A percentile compares a stretch with the other conserved stretches of the same genome.
Conservation (phyloP, 2,113 vertebrate species). For the Protomyctophum bolini region DNA sequence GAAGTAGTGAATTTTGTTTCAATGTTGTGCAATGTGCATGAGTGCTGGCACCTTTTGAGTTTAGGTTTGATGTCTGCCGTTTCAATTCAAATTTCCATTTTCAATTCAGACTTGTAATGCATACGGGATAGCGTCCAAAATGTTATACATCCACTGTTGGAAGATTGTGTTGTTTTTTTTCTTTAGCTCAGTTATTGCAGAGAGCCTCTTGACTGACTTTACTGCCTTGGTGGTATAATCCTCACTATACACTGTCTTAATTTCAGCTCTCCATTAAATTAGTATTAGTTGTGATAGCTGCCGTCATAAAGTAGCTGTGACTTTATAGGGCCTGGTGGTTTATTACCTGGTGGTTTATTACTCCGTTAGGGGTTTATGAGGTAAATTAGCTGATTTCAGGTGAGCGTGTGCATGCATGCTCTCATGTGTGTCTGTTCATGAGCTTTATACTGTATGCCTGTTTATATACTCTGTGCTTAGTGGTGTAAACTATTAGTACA, state of each 20-base stretch:
- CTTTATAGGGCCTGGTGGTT: conserved; percentile 34
- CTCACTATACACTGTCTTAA: not conserved
- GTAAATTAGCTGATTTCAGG: conserved; percentile 9
- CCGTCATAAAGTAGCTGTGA: conserved; percentile 40
- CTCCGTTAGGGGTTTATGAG: conserved; percentile 27
- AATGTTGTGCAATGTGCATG: no score
- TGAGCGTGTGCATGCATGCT: conserved; percentile 17
- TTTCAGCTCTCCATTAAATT: conserved; percentile 13
- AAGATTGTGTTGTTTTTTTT: no score
- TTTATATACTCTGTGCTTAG: no score
- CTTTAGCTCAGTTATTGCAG: no score
- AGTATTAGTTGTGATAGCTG: conserved; percentile 28
- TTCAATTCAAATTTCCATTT: no score
- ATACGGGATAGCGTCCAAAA: no score
- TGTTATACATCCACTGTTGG: no score
- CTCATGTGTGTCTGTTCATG: conserved; percentile 9
- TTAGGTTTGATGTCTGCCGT: no score
- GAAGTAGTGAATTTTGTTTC: no score
- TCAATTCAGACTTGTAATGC: no score
- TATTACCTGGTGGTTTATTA: conserved; percentile 43
- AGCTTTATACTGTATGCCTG: not conserved
- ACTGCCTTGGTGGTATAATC: conserved; percentile 7
- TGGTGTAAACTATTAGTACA: no score
- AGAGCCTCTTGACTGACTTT: not conserved
- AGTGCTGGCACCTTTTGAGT: no score